Evolutionary conservation across 2,888 invertebrate species (phyloP).

Genomic region (Cosmia pyralina): DNA sequence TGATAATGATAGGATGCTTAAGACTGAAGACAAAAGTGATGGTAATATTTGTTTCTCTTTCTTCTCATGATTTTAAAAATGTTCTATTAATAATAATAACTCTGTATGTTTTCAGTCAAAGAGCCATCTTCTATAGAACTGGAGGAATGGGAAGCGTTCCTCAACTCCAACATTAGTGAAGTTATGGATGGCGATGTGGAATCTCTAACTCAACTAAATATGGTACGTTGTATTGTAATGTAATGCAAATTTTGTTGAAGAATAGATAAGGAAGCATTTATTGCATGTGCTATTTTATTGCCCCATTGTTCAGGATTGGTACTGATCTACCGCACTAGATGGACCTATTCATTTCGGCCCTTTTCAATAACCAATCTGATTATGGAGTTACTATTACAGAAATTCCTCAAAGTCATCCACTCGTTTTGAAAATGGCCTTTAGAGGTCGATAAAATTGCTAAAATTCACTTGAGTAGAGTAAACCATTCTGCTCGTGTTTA

Average conservation of each 20-base stretch:
- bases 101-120: conserved; percentile 74
- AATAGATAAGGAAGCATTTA: background rate
- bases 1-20: conserved; percentile 81
- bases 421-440: too few relatives aligned
- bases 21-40: conserved; percentile 79
- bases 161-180: conserved; percentile 95
- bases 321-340: too few relatives aligned
- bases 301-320: background rate
- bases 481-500: too few relatives aligned
- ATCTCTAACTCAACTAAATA: conserved; percentile 93
- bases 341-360: too few relatives aligned
- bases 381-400: too few relatives aligned
- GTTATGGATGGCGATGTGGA: conserved; percentile 94
- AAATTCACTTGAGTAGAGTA: too few relatives aligned
- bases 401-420: too few relatives aligned
- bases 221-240: conserved; percentile 83
- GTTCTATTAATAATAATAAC: background rate
- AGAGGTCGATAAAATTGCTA: too few relatives aligned
- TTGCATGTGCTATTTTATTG: conserved; percentile 16
- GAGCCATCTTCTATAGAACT: conserved; percentile 93
- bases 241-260: background rate
- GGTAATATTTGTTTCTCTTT: conserved; percentile 66
- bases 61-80: background rate
- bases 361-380: too few relatives aligned
- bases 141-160: conserved; percentile 96